A percentile compares a stretch with the other conserved stretches of the same genome.
Conservation (phyloP, 1,140 invertebrate genomes). For the Steinernema khuongi region DNA sequence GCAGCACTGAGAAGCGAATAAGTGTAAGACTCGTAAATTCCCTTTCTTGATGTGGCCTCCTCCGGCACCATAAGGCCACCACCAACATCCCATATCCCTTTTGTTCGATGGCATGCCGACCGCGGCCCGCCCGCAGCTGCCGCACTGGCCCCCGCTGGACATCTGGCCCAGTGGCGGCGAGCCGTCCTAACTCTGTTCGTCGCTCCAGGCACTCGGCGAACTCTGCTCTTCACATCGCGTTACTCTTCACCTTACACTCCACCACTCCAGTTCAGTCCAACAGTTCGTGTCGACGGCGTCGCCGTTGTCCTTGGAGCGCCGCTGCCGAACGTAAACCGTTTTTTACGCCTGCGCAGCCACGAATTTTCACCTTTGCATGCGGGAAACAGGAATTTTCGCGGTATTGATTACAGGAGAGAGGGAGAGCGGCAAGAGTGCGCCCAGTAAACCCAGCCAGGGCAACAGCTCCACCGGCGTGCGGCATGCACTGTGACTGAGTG, state of each 20-base stretch:
- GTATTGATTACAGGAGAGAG: constrained; percentile 16
- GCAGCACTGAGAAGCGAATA: neutral
- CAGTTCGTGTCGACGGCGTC: neutral
- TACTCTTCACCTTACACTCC: neutral
- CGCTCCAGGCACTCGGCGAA: neutral
- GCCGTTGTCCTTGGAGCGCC: neutral
- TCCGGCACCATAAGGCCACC: neutral
- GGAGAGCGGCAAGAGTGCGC: constrained; percentile 3
- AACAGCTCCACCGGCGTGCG: neutral
- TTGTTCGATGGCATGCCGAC: neutral
- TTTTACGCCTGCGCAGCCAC: neutral
- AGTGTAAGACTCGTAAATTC: constrained; percentile 15
- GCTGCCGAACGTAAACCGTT: neutral
- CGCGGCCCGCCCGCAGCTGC: neutral
- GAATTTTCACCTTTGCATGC: neutral
- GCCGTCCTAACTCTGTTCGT: neutral
- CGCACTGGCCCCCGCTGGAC: neutral
- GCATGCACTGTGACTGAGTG: neutral
- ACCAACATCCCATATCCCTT: constrained; percentile 11
- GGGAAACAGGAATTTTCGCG: constrained; percentile 12
- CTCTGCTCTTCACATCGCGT: neutral
- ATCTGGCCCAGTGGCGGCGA: neutral
- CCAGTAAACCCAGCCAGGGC: neutral
- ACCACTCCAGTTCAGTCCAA: neutral
- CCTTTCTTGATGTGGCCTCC: neutral